phyloP scores from a whole-genome alignment of 2,888 invertebrate species.

The Pyrochroa serraticornis region DNA sequence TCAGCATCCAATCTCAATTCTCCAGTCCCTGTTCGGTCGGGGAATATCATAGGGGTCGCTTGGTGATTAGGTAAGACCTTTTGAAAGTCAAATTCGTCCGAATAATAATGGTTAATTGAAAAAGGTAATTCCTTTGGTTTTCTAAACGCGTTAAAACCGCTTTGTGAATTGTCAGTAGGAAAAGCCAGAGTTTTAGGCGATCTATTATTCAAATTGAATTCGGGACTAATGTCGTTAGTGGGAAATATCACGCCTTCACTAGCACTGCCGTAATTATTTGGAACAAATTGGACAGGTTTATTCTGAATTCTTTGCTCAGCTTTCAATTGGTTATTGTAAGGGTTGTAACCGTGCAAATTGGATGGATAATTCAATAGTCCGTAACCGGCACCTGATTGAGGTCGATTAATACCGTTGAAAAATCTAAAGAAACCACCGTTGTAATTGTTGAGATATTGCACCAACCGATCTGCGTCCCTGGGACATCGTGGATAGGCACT shows the following conservation, averaged over 20 bases:
- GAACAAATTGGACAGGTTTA: slow-evolving; percentile 21
- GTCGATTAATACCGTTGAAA: slow-evolving; percentile 64
- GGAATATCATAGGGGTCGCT: slow-evolving; percentile 57
- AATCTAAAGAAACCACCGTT: slow-evolving; percentile 86
- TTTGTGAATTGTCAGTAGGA: slow-evolving; percentile 23
- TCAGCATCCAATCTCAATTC: slow-evolving; percentile 59
- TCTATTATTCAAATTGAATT: slow-evolving; percentile 13
- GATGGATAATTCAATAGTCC: slow-evolving; percentile 11
- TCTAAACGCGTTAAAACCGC: slow-evolving; percentile 23
- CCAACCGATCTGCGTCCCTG: slow-evolving; percentile 71
- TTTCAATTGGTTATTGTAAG: slow-evolving; percentile 8
- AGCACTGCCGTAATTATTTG: slow-evolving; percentile 12
- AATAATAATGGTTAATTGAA: slow-evolving; percentile 25
- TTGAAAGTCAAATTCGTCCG: slow-evolving; percentile 44
- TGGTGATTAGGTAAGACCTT: slow-evolving; percentile 47
- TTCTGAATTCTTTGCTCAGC: slow-evolving; percentile 28
- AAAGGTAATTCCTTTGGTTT: slow-evolving; percentile 37
- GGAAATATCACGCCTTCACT: slow-evolving; percentile 6
- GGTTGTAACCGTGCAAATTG: slow-evolving; percentile 2
- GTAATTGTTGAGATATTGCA: slow-evolving; percentile 82
- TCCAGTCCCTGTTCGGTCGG: slow-evolving; percentile 62
- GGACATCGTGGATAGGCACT: slow-evolving; percentile 77
- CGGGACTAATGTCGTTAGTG: slow-evolving; percentile 10
- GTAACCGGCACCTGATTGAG: slow-evolving; percentile 44
- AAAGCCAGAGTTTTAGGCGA: slow-evolving; percentile 33